These are phyloP conservation scores for Diphyllodes magnificus DNA, from an alignment of 2,113 vertebrate genomes.

Conservation along the genomic window DNA sequence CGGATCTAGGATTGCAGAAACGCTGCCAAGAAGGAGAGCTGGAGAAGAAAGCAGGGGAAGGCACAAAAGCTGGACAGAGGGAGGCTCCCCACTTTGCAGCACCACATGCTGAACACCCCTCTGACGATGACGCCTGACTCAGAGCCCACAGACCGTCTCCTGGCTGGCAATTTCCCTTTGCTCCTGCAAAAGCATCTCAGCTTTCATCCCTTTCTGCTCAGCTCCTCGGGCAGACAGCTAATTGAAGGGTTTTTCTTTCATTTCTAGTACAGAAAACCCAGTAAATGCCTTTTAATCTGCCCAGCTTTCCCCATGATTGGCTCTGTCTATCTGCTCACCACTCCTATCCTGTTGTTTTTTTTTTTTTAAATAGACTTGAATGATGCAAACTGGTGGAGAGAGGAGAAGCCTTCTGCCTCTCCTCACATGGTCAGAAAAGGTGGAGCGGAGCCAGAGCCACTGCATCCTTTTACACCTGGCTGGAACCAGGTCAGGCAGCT, in stretches of 20 bases:
- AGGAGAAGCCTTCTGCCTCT: slow-evolving; percentile 40
- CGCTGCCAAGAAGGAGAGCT: background rate
- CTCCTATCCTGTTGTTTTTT: background rate
- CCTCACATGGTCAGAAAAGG: slow-evolving; percentile 45
- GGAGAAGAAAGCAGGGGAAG: background rate
- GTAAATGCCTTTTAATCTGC: slow-evolving; percentile 46
- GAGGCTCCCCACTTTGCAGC: background rate
- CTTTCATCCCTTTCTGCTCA: slow-evolving; percentile 14
- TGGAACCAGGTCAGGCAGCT: slow-evolving; percentile 74
- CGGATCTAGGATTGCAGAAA: background rate
- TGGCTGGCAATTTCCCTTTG: background rate
- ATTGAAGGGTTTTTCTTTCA: slow-evolving; percentile 18
- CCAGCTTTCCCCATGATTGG: background rate
- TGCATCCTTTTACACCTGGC: slow-evolving; percentile 71
- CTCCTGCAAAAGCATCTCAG: background rate
- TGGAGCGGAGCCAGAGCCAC: slow-evolving; percentile 47
- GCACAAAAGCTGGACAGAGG: background rate
- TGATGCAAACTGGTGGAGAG: background rate
- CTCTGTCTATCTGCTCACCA: background rate
- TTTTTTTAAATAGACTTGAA: background rate
- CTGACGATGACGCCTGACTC: rapidly evolving
- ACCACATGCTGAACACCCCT: background rate
- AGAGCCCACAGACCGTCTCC: background rate
- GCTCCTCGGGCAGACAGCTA: background rate
- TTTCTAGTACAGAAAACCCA: slow-evolving; percentile 13